A percentile compares a stretch with the other conserved stretches of the same genome.
Evolutionary conservation across 1,140 invertebrate genomes (phyloP).

Genomic region (Lasioglossum albipes): DNA sequence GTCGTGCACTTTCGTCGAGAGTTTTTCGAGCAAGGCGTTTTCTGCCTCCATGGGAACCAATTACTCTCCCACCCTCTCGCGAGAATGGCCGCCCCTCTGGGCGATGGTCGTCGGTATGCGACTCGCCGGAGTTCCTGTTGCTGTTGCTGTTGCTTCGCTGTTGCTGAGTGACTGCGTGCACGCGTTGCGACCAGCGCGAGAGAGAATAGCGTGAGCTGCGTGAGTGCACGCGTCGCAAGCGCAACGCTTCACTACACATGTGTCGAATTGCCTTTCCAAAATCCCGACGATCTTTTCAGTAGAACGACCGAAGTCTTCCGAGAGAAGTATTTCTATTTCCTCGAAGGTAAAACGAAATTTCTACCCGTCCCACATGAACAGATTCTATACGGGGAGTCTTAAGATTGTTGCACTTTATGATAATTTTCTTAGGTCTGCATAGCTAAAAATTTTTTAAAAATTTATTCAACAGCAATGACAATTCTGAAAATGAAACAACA

Average conservation of each 20-base stretch:
- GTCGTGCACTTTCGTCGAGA: slow-evolving; percentile 47
- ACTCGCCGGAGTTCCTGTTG: slow-evolving; percentile 32
- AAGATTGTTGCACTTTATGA: too few species aligned
- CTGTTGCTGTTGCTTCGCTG: background rate
- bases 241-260: background rate
- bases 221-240: slow-evolving; percentile 35
- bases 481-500: too few species aligned
- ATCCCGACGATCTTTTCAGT: background rate
- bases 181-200: slow-evolving; percentile 42
- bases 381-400: too few species aligned
- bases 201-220: slow-evolving; percentile 25
- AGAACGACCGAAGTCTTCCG: background rate
- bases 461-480: too few species aligned
- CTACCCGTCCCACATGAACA: too few species aligned
- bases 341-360: too few species aligned
- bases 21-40: slow-evolving; percentile 54
- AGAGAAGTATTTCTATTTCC: background rate
- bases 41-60: slow-evolving; percentile 72
- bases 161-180: slow-evolving; percentile 29
- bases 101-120: slow-evolving; percentile 59
- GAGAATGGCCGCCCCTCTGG: slow-evolving; percentile 63
- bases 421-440: too few species aligned
- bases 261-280: background rate
- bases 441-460: too few species aligned
- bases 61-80: slow-evolving; percentile 65